These are phyloP conservation scores for Momotus momota DNA, from an alignment of 2,797 vertebrate species.

Conservation along the genomic window DNA sequence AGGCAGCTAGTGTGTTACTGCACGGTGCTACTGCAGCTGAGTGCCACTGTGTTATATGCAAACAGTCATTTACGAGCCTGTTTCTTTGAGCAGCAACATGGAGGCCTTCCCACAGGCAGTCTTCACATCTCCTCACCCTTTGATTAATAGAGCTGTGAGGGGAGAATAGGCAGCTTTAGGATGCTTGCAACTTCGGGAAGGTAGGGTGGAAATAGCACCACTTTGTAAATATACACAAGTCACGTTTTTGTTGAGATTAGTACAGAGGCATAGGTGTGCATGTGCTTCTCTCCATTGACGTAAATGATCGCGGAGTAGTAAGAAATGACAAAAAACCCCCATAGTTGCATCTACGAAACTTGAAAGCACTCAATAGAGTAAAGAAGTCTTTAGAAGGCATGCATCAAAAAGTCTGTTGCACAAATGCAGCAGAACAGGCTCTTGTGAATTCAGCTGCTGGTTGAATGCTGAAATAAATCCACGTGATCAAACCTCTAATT, in stretches of 20 bases:
- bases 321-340: background rate
- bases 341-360: background rate
- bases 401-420: background rate
- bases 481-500: background rate
- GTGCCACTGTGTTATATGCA: background rate
- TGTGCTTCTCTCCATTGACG: background rate
- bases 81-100: background rate
- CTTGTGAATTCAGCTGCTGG: background rate
- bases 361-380: background rate
- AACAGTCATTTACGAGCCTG: background rate
- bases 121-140: background rate
- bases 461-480: background rate
- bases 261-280: no score
- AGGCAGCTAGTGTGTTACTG: background rate
- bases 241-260: rapidly evolving
- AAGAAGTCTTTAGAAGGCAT: background rate
- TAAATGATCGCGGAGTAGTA: background rate
- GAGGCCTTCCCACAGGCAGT: background rate
- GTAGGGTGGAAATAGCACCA: background rate
- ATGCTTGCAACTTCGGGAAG: background rate
- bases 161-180: background rate
- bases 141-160: background rate
- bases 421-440: background rate
- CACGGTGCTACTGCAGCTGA: background rate
- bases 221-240: background rate